Conservation (phyloP, 2,113 vertebrate genomes). For the Otis tarda region DNA sequence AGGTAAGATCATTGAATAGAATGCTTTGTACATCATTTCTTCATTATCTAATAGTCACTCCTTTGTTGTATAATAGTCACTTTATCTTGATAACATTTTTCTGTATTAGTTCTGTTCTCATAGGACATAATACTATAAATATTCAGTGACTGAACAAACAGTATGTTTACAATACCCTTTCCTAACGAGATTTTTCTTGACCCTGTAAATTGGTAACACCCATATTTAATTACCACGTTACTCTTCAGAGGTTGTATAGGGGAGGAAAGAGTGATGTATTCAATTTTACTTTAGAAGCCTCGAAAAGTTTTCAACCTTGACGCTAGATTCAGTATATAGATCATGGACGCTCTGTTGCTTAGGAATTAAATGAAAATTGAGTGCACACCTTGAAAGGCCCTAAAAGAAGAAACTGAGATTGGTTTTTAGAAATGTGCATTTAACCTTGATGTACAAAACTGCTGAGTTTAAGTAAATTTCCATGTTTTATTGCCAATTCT, state of each 20-base stretch:
- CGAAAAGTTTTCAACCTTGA: background rate
- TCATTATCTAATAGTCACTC: background rate
- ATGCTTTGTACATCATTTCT: background rate
- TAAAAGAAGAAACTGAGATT: background rate
- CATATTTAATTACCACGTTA: background rate
- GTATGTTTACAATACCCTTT: background rate
- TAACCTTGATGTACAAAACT: background rate
- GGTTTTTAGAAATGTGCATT: background rate
- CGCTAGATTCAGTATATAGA: background rate
- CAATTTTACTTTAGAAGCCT: background rate
- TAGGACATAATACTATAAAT: background rate
- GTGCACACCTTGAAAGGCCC: background rate
- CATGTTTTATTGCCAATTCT: constrained; percentile 1
- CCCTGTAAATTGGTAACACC: background rate
- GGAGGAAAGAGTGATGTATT: fast-evolving
- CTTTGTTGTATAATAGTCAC: background rate
- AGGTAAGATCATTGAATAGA: constrained; percentile 72
- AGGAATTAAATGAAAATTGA: background rate
- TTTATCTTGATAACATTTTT: background rate
- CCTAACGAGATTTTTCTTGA: background rate
- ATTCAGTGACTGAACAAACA: background rate
- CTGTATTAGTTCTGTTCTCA: background rate
- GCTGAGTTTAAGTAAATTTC: background rate
- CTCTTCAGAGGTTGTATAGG: background rate
- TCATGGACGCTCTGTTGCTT: background rate